Conservation (phyloP, 2,113 vertebrate species). For the Nycticorax nycticorax region DNA sequence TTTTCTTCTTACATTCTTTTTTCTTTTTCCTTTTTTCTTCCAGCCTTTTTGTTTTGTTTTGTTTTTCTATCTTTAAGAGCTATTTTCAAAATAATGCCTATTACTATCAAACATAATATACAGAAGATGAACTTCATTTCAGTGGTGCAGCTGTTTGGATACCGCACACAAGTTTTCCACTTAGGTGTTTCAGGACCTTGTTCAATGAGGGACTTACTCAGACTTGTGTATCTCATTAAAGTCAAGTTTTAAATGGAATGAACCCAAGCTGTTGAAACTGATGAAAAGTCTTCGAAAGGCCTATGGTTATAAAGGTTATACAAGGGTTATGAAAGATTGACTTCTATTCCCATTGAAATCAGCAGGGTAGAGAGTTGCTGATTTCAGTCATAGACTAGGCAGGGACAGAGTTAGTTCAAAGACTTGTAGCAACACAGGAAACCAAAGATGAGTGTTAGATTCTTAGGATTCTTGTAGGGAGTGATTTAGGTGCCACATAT, state of each 20-base stretch:
- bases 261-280: not conserved
- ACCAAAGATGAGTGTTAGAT: not conserved
- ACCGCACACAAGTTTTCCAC: not conserved
- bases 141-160: not conserved
- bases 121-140: not conserved
- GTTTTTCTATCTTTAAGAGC: not conserved
- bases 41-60: too few species aligned
- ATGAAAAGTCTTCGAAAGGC: not conserved
- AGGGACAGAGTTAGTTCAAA: not conserved
- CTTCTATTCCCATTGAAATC: not conserved
- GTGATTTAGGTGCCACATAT: not conserved
- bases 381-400: not conserved
- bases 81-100: not conserved
- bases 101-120: not conserved
- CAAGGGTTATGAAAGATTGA: not conserved
- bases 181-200: not conserved
- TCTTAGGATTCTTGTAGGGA: not conserved
- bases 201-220: not conserved
- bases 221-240: not conserved
- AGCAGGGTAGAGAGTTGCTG: not conserved
- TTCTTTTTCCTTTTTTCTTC: too few species aligned
- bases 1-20: not conserved
- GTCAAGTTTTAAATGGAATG: not conserved
- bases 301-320: too few species aligned
- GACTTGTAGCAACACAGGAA: not conserved